These are phyloP conservation scores for Wiebesia pumilae DNA, from an alignment of 1,140 invertebrate genomes.

Conservation along the genomic window DNA sequence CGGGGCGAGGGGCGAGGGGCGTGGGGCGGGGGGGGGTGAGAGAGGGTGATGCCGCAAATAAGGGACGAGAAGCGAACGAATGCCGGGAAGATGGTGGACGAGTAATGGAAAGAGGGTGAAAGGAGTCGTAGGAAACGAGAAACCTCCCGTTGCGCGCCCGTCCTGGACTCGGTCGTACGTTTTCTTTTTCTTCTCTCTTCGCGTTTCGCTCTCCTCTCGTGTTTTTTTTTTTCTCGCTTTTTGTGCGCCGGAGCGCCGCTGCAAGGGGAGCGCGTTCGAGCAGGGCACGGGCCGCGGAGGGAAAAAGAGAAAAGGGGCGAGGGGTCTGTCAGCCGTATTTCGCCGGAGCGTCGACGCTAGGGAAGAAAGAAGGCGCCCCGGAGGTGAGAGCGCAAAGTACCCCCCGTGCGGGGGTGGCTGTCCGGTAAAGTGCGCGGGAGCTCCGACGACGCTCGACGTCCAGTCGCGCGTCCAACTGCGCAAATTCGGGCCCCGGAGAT, in stretches of 20 bases:
- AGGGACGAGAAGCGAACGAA: conserved; percentile 49
- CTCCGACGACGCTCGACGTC: no score
- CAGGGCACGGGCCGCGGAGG: neutral
- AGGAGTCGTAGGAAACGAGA: conserved; percentile 62
- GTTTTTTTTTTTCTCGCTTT: conserved; percentile 1
- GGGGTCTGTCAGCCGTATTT: neutral
- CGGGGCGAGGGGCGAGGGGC: conserved; percentile 21
- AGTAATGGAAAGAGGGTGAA: conserved; percentile 66
- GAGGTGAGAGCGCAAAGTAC: conserved; percentile 59
- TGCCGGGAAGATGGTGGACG: conserved; percentile 54
- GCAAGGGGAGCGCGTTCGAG: neutral
- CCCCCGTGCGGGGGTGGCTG: conserved; percentile 67
- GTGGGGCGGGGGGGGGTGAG: conserved; percentile 23
- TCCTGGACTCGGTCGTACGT: conserved; percentile 37
- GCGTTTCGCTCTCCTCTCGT: neutral
- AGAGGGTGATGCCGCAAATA: conserved; percentile 26
- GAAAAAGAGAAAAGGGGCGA: conserved; percentile 41
- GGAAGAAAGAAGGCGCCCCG: conserved; percentile 52
- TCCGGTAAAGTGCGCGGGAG: neutral
- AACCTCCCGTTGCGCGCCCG: conserved; percentile 68
- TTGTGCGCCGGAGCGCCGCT: conserved; percentile 23
- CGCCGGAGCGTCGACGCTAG: conserved; percentile 32
- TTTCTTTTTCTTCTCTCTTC: conserved; percentile 36
- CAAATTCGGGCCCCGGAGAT: no score
- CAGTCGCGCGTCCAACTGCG: no score